Evolutionary conservation across 2,888 invertebrate species (phyloP), one percentile per base, ranked within the genome.

Genomic region (Agrotis segetum): DNA sequence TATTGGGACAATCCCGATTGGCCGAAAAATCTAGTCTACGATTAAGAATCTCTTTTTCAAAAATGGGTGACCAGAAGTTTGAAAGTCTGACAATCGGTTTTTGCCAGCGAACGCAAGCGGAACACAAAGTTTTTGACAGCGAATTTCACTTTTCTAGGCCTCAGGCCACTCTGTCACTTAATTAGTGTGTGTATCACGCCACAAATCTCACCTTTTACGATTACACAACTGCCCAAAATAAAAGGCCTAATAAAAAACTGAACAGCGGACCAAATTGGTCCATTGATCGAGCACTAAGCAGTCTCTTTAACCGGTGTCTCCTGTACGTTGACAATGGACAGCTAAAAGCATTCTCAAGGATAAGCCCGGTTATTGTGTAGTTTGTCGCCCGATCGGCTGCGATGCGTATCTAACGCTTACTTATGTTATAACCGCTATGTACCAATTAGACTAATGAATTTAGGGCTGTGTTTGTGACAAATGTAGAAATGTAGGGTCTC

Each of bases 391-490:
- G 76, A 81, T 84, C 85, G 81, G 74, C 74, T 83, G 88, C 88
- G 95, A 95, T 95, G 91, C 81, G 89, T 93, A 95, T 95, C 95
- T 91, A 79, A 82, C 83, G 85, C 87, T 88, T 88, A 86, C 85
- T 83, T 85, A 84, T 82, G 84, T 88, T 90, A 89, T 91, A 91
- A 90, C 88, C 84, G 88, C 90, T 89, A 88, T 85, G 79, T 79
- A 93, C 92, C 93, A 94, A 94, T 94, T 95, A 95, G 94, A 88
- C 87, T 90, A 92, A 91, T 89, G 83, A 83, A 85, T 86, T 81
- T 91, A 94, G 92, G 92, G 94, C 77, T 93, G 90, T 50, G 62
- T 64, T 14, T 72, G 72, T 47, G 58, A 59, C 6, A 29, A 46
- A 50, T 2, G 17, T 21, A 0, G 13, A 17, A 9, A 55, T 34